Base-by-base conservation (phyloP, 2,797 vertebrate species). In the Lagodon rhomboides region DNA sequence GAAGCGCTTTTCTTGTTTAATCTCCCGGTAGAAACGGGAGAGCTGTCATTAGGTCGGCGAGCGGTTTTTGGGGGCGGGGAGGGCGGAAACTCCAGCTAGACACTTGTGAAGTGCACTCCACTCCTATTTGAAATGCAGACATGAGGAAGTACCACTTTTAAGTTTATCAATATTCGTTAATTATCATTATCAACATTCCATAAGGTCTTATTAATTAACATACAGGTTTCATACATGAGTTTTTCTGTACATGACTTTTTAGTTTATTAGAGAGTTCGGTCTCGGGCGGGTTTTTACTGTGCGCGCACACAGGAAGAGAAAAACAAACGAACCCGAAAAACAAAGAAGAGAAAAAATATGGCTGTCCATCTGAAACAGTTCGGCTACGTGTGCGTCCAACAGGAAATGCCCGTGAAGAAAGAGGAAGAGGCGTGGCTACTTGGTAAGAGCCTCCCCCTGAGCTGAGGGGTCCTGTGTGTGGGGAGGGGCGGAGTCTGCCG, bases 31-130 rank as follows among this genome's bases (percentile, higher is more conserved):
- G 92, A 95, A 95, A 95, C 79, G 95, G 94, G 95, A 95, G 95
- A 94, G 91, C 94, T 85, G 93, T 94, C 92, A 91, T 93, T 93
- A 89, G 89, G 91, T 94, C 91, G 83, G 91, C 87, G 76, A 93
- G 94, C 89, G 82, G 87, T 89, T 87, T 90, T 87, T 90, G 46
- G 44, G 44, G 34, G 50, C 4, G 16, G 43, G 20, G 47, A 62
- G 86, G 81, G 80, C 23, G 74, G 83, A 86, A 86, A 93, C 90
- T 94, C 95, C 93, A 93, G 93, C 92, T 94, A 91, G 92, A 95
- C 95, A 96, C 95, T 95, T 95, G 93, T 95, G 93, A 96, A 95
- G 94, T 95, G 94, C 92, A 94, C 93, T 94, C 94, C 93, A 93
- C 93, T 95, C 88, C 91, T 93, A 93, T 92, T 94, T 91, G 84